Conservation (phyloP, 2,797 vertebrate species). For the Phyllotis vaccarum region DNA sequence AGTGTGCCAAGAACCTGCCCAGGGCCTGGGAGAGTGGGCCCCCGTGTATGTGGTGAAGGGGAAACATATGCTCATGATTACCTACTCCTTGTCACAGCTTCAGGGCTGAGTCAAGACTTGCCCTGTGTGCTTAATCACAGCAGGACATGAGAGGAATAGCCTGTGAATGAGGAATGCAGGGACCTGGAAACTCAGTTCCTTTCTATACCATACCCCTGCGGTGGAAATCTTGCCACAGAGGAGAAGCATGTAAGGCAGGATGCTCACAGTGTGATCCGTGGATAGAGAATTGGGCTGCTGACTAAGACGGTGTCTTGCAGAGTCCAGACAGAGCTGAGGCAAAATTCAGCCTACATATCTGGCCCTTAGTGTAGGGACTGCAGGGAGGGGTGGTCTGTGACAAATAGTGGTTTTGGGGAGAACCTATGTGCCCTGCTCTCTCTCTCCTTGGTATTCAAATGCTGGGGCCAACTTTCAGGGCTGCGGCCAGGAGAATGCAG, state of each 20-base stretch:
- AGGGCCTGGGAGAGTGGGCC: neutral
- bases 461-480: neutral
- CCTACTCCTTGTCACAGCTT: neutral
- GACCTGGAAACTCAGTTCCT: too few relatives aligned
- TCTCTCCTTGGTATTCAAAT: neutral
- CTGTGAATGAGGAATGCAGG: accelerated
- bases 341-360: neutral
- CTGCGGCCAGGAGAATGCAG: neutral
- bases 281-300: neutral
- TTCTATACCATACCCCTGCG: accelerated
- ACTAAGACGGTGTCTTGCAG: neutral
- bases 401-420: neutral
- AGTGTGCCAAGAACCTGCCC: accelerated
- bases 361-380: neutral
- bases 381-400: neutral
- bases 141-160: neutral
- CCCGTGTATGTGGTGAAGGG: neutral
- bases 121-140: neutral
- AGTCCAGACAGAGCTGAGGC: neutral
- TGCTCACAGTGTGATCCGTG: accelerated
- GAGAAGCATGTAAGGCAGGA: accelerated
- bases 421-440: neutral
- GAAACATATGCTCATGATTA: accelerated
- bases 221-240: accelerated
- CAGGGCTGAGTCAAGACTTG: accelerated